These are phyloP conservation scores for Eretmochelys imbricata DNA, from an alignment of 2,113 vertebrate species.

Conservation along the genomic window DNA sequence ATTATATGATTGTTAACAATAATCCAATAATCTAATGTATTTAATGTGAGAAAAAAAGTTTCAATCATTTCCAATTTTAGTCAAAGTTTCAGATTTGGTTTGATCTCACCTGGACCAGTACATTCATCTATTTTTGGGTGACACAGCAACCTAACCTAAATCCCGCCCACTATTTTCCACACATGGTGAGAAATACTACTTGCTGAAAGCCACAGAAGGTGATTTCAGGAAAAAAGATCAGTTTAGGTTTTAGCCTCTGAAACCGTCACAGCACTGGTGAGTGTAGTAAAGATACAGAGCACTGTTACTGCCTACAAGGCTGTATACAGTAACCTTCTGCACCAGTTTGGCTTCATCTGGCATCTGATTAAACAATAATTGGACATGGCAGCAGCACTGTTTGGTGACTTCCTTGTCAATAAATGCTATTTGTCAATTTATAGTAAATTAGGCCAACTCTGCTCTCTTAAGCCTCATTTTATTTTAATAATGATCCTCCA, in stretches of 20 bases:
- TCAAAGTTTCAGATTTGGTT: neutral
- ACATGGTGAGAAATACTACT: neutral
- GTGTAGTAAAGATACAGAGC: neutral
- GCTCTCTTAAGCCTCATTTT: constrained; percentile 70
- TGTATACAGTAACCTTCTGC: neutral
- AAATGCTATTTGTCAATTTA: constrained; percentile 65
- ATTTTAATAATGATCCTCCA: constrained; percentile 66
- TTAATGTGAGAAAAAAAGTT: neutral
- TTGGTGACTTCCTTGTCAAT: constrained; percentile 71
- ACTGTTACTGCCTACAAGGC: neutral
- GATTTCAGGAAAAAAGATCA: neutral
- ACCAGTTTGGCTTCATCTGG: constrained; percentile 40
- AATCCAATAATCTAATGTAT: neutral
- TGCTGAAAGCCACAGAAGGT: neutral
- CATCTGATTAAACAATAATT: constrained; percentile 49
- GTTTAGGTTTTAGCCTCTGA: neutral
- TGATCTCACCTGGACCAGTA: neutral
- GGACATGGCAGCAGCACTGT: constrained; percentile 57
- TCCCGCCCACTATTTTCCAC: neutral
- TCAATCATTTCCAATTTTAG: neutral
- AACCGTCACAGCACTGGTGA: neutral
- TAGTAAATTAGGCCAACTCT: constrained; percentile 61
- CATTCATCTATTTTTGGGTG: neutral
- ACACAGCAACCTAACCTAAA: neutral
- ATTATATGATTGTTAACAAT: neutral